Percentiles rank a stretch among this genome's conserved stretches.
Conservation (phyloP, 64 coral and sea anemone genomes). For the Pachyseris speciosa region DNA sequence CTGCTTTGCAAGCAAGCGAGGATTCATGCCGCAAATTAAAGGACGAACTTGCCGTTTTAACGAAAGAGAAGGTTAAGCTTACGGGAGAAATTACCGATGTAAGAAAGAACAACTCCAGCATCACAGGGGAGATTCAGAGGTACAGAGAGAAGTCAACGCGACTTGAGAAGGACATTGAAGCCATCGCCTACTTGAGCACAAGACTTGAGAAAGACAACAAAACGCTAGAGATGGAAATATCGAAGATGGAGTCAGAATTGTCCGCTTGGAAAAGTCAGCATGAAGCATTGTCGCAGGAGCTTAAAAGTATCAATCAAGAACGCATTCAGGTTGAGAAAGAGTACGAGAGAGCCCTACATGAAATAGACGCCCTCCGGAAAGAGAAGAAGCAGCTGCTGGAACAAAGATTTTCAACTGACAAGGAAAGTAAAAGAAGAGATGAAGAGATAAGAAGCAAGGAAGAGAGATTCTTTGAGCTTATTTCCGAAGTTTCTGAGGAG, state of each 20-base stretch:
- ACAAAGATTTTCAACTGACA: not conserved
- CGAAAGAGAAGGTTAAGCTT: conserved; percentile 42
- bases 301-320: conserved; percentile 1
- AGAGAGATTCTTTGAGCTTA: conserved; percentile 31
- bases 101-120: conserved; percentile 22
- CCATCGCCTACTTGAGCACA: conserved; percentile 53
- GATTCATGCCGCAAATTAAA: conserved; percentile 51
- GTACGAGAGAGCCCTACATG: not conserved
- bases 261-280: conserved; percentile 15
- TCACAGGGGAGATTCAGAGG: conserved; percentile 52
- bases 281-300: not conserved
- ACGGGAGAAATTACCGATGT: conserved; percentile 31
- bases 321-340: not conserved
- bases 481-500: conserved; percentile 57
- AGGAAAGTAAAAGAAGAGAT: conserved; percentile 7
- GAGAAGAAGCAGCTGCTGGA: conserved; percentile 1
- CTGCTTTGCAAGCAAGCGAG: conserved; percentile 30
- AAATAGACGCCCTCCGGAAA: conserved; percentile 2
- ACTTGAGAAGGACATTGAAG: conserved; percentile 72
- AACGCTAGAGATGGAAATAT: conserved; percentile 6
- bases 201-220: conserved; percentile 74
- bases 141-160: conserved; percentile 42
- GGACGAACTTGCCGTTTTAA: conserved; percentile 18
- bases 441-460: not conserved
- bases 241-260: conserved; percentile 53